Evolutionary conservation across 1,140 invertebrate species (phyloP), one percentile per base, ranked within the genome.

Genomic region (Drosophila mojavensis): DNA sequence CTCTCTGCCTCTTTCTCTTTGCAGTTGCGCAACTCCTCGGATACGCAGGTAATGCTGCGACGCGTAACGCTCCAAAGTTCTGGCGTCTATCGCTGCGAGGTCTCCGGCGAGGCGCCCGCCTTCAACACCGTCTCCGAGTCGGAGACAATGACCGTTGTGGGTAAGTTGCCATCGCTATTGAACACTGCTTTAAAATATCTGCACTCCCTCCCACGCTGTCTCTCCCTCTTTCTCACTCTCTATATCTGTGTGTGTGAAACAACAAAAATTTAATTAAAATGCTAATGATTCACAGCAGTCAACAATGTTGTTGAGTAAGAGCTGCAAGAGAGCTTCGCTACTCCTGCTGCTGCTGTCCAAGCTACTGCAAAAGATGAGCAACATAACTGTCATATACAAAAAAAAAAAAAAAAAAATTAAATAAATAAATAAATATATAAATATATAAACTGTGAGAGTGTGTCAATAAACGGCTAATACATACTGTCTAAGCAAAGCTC

Each of bases 81-180:
- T 24, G 96, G 96, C 60, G 92, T 94, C 15, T 97, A 96, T 92
- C 94, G 95, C 79, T 97, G 96, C 91, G 96, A 97, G 91, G 95
- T 97, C 64, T 96, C 96, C 9, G 96, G 95, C 9, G 96, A 97
- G 92, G 96, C 95, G 48, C 95, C 96, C 28, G 95, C 94, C 71
- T 96, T 96, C 90, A 94, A 95, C 90, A 97, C 96, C 33, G 95
- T 96, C 60, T 95, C 95, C 62, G 95, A 96, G 83, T 95, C 95
- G 77, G 94, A 95, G 78, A 94, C 95, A 84, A 96, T 96, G 95
- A 93, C 94, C 59, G 95, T 96, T 80, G 95, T 96, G 53, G 95
- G 96, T 96, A 93, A 94, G 95, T 91, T 53, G 43, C 11, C 26
- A 58, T 20, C 28, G 58, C 17, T 61, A 62, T 39, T 50, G 24